Conservation (phyloP, 2,888 invertebrate species). For the Rhimphoctona megacephalus region DNA sequence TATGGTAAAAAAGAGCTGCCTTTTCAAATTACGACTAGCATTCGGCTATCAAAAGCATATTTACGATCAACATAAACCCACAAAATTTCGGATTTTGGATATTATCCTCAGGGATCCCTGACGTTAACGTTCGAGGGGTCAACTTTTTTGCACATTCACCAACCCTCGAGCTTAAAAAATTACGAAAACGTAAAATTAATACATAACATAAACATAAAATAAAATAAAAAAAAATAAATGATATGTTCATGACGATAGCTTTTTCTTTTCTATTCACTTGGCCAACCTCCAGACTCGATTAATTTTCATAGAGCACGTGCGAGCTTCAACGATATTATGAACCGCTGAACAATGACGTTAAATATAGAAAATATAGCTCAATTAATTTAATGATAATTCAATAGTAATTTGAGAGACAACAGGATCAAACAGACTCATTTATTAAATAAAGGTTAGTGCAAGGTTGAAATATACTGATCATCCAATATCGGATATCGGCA, state of each 20-base stretch:
- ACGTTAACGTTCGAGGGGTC: neutral
- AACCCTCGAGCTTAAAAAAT: neutral
- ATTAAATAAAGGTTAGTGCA: conserved; percentile 11
- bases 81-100: neutral
- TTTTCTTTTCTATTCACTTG: neutral
- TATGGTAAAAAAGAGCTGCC: neutral
- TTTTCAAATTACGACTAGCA: neutral
- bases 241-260: too few species aligned
- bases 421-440: neutral
- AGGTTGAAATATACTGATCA: conserved; percentile 8
- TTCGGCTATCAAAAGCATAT: neutral
- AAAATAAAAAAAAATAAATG: too few species aligned
- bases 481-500: neutral
- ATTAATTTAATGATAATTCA: neutral
- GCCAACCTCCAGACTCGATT: neutral
- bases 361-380: neutral
- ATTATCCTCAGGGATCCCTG: neutral
- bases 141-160: neutral
- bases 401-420: neutral
- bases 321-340: neutral
- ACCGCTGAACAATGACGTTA: neutral
- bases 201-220: too few species aligned
- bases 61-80: conserved; percentile 1
- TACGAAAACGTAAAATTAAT: neutral
- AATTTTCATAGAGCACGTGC: neutral